Base-by-base conservation (phyloP, 2,113 vertebrate genomes). In the Melanotaenia duboulayi region DNA sequence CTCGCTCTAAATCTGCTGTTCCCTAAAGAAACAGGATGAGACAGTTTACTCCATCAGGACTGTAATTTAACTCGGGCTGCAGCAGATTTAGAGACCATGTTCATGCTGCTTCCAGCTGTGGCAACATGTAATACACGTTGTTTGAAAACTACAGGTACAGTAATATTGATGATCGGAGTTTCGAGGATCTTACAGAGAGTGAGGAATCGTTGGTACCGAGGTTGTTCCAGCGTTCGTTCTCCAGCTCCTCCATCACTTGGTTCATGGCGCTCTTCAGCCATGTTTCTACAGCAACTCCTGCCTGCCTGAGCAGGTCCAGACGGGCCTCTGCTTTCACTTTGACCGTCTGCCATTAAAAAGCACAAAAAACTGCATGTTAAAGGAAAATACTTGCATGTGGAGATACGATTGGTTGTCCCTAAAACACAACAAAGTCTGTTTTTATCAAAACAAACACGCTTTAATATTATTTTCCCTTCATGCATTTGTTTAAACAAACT, bases 241-340 rank as follows among this genome's bases (percentile, higher is more conserved):
- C 98, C 93, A 99, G 93, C 59, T 99, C 98, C 44, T 99, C 98
- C 96, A 97, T 98, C 86, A 98, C 97, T 71, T 99, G 97, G 89
- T 97, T 99, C 97, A 99, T 99, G 7, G 98, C 97, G 1, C 98
- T 99, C 82, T 98, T 97, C 2, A 99, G 91, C 98, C 98, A 99
- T 0, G 96, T 96, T 60, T 99, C 97, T 68, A 99, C 98, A 0
- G 96, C 95, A 9, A 99, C 95, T 0, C 97, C 98, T 0, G 97
- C 97, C 91, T 97, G 95, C 77, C 96, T 94, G 58, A 99, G 91
- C 62, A 99, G 87, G 49, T 98, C 96, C 1, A 99, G 93, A 4
- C 98, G 95, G 0, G 97, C 97, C 61, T 99, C 98, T 0, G 98
- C 97, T 80, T 99, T 99, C 80, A 96, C 93, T 78, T 99, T 98